Percentiles rank a stretch among this genome's conserved stretches.
Conservation (phyloP, 2,113 vertebrate species). For the Chlorodrepanis virens region DNA sequence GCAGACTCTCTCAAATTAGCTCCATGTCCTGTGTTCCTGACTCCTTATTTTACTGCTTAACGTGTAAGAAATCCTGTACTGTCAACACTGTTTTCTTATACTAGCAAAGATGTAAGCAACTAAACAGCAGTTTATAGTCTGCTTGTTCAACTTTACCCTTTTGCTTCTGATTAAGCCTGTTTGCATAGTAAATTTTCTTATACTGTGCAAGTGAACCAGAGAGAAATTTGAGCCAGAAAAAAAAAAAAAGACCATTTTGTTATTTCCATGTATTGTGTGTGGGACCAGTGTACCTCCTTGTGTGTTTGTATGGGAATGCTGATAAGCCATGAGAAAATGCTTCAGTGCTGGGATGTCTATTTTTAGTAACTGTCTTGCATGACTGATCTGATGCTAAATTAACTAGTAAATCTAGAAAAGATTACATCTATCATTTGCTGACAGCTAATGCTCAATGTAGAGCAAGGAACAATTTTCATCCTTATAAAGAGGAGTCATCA, state of each 20-base stretch:
- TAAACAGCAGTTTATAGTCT: background rate
- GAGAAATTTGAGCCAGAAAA: background rate
- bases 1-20: background rate
- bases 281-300: background rate
- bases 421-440: conserved; percentile 32
- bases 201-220: background rate
- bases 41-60: background rate
- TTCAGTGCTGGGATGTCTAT: conserved; percentile 13
- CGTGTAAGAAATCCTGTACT: background rate
- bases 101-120: background rate
- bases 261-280: background rate
- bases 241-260: background rate
- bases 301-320: background rate
- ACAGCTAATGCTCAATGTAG: background rate
- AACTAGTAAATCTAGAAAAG: conserved; percentile 25
- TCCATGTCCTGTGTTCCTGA: background rate
- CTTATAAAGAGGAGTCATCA: background rate
- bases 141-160: background rate
- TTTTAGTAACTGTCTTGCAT: conserved; percentile 58
- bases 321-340: background rate
- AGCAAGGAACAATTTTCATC: background rate
- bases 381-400: conserved; percentile 64
- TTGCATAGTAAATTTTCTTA: background rate
- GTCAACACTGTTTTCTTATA: background rate
- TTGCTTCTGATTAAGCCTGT: background rate